Percentiles rank a stretch among this genome's conserved stretches.
Evolutionary conservation across 1,140 invertebrate genomes (phyloP).

Genomic region (Dryas iulia): DNA sequence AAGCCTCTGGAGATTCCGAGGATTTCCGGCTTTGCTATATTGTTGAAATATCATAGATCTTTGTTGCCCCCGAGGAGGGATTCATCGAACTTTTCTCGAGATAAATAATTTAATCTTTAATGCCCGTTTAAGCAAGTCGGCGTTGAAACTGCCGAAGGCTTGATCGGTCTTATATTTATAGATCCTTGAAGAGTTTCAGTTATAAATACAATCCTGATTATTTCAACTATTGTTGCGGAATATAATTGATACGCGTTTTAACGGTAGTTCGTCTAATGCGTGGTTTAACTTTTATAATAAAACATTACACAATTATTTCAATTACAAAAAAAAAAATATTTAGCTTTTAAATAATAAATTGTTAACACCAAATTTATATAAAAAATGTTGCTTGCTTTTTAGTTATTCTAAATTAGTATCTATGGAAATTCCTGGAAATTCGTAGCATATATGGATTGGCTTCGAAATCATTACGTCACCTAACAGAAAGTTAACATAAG

Average conservation of each 20-base stretch:
- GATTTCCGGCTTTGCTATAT: conserved; percentile 17
- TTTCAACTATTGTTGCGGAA: conserved; percentile 10
- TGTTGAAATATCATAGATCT: conserved; percentile 32
- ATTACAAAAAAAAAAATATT: no score
- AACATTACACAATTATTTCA: not conserved
- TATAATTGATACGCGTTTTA: not conserved
- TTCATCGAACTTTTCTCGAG: conserved; percentile 54
- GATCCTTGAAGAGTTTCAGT: conserved; percentile 46
- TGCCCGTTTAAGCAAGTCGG: conserved; percentile 59
- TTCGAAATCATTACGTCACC: no score
- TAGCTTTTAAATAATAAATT: no score
- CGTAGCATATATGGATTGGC: no score
- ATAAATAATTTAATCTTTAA: conserved; percentile 74
- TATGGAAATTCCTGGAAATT: no score
- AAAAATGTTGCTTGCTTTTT: no score
- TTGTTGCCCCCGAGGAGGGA: conserved; percentile 52
- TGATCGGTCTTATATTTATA: conserved; percentile 51
- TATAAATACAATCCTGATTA: conserved; percentile 47
- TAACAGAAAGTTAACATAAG: no score
- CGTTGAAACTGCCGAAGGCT: conserved; percentile 45
- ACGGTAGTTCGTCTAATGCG: not conserved
- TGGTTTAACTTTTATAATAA: not conserved
- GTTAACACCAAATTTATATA: no score
- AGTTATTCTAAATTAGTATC: no score
- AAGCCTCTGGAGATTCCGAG: conserved; percentile 8